Percentiles rank a stretch among this genome's conserved stretches.
Conservation (phyloP, 2,113 vertebrate species). For the Engraulis encrasicolus region DNA sequence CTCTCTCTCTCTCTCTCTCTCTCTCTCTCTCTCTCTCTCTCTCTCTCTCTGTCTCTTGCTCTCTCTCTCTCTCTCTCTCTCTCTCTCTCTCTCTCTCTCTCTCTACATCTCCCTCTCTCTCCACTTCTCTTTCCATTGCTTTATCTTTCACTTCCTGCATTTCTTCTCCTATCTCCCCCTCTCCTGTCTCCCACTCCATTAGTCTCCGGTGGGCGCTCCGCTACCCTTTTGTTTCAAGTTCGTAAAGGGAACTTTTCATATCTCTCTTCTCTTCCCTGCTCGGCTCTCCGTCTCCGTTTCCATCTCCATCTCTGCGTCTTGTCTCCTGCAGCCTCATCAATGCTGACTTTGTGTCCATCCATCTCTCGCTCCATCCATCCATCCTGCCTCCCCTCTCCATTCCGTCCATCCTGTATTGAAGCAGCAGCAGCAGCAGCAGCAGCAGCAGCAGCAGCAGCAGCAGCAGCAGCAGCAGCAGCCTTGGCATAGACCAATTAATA, state of each 20-base stretch:
- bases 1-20: conserved; percentile 22
- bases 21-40: not conserved
- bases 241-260: not conserved
- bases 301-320: not conserved
- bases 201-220: not conserved
- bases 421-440: not conserved
- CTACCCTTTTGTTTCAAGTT: too few relatives aligned
- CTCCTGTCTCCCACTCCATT: not conserved
- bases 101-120: not conserved
- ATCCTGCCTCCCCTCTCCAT: not conserved
- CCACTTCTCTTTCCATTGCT: too few relatives aligned
- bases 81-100: not conserved
- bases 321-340: not conserved
- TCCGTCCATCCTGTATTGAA: not conserved
- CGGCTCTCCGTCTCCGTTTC: not conserved
- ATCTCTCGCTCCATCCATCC: too few relatives aligned
- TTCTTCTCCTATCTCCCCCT: not conserved
- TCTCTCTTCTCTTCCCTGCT: not conserved
- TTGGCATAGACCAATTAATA: conserved; percentile 8
- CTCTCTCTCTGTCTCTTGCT: too few relatives aligned
- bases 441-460: too few relatives aligned
- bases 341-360: not conserved
- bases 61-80: not conserved
- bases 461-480: too few relatives aligned
- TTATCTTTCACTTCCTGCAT: not conserved